Evolutionary conservation across 2,888 invertebrate species (phyloP).

Genomic region (Orchestes rusci): DNA sequence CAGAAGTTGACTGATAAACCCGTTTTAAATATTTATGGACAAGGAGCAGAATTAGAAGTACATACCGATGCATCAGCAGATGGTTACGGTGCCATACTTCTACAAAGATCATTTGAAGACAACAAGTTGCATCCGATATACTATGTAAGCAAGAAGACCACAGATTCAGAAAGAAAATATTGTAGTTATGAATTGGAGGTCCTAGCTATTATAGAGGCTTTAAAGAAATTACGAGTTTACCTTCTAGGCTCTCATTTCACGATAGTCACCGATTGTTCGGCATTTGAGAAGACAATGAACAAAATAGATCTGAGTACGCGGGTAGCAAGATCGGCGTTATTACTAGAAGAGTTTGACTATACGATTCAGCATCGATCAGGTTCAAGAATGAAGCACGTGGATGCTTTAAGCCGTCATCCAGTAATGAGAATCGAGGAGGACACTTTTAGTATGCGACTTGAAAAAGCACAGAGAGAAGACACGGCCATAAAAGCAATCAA

Average conservation of each 20-base stretch:
- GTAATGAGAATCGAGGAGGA: neutral
- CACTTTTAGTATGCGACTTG: neutral
- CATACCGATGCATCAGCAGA: too few species aligned
- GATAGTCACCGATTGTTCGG: slow-evolving; percentile 19
- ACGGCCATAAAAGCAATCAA: slow-evolving; percentile 19
- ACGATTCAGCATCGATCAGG: slow-evolving; percentile 31
- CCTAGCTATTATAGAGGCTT: slow-evolving; percentile 27
- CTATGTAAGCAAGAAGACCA: slow-evolving; percentile 33
- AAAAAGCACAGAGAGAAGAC: slow-evolving; percentile 6
- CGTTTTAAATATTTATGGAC: slow-evolving; percentile 24
- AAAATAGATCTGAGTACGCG: slow-evolving; percentile 31
- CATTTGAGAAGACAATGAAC: slow-evolving; percentile 29
- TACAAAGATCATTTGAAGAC: slow-evolving; percentile 28
- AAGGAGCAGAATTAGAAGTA: too few species aligned
- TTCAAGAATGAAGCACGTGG: slow-evolving; percentile 31
- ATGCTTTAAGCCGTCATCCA: slow-evolving; percentile 30
- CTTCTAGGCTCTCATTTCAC: slow-evolving; percentile 30
- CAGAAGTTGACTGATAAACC: slow-evolving; percentile 18
- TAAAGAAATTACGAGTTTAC: slow-evolving; percentile 34
- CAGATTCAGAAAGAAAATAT: slow-evolving; percentile 32
- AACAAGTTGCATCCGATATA: slow-evolving; percentile 32
- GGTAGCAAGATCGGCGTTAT: slow-evolving; percentile 34
- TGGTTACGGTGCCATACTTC: too few species aligned
- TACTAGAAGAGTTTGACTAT: slow-evolving; percentile 33
- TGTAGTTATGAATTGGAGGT: slow-evolving; percentile 37